phyloP scores from a whole-genome alignment of 2,888 invertebrate genomes.

The Plebejus melissa region DNA sequence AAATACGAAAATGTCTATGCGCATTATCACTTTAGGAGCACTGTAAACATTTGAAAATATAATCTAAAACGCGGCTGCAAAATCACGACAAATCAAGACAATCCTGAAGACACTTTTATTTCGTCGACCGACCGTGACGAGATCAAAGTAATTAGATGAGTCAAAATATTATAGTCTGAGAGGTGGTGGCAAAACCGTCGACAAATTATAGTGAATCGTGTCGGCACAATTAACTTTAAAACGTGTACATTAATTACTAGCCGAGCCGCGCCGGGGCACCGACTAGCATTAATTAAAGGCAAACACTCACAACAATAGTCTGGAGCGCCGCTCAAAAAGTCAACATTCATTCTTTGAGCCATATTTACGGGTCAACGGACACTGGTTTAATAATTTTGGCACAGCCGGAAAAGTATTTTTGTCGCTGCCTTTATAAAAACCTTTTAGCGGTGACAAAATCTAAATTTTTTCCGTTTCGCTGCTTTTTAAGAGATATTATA shows the following conservation, averaged over 20 bases:
- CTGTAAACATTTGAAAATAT: not conserved
- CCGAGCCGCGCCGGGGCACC: constrained; percentile 35
- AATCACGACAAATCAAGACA: constrained; percentile 8
- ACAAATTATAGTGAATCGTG: constrained; percentile 29
- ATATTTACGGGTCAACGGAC: constrained; percentile 19
- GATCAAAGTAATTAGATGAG: constrained; percentile 4
- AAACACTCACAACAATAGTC: constrained; percentile 37
- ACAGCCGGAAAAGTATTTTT: not conserved
- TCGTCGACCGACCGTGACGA: not conserved
- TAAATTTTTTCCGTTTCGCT: not conserved
- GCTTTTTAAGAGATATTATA: not conserved
- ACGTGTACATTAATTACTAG: constrained; percentile 39
- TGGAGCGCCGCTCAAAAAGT: constrained; percentile 29
- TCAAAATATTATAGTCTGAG: constrained; percentile 23
- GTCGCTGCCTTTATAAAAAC: not conserved
- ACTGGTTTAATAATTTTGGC: constrained; percentile 9
- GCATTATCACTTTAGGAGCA: too few species aligned
- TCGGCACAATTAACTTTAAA: constrained; percentile 34
- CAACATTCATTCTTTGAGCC: constrained; percentile 31
- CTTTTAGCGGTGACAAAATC: not conserved
- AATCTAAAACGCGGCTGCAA: not conserved
- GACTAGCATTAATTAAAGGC: constrained; percentile 40
- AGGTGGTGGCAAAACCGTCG: not conserved
- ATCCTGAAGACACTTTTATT: not conserved
- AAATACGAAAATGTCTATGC: too few species aligned